Evolutionary conservation across 2,888 invertebrate genomes (phyloP).

Genomic region (Leptopilina syphax): DNA sequence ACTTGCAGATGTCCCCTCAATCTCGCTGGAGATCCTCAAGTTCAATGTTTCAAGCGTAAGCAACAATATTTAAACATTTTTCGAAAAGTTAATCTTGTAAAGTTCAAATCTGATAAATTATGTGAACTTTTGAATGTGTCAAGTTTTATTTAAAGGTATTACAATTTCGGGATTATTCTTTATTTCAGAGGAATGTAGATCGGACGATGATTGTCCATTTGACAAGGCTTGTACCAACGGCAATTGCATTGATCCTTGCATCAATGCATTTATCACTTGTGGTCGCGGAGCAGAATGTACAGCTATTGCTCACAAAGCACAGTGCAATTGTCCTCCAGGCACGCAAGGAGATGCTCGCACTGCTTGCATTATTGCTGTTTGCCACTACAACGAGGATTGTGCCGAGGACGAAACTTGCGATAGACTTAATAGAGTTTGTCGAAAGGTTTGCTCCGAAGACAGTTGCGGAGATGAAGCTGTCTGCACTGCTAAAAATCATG

Average conservation of each 20-base stretch:
- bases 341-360: constrained; percentile 90
- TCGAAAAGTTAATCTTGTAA: not conserved
- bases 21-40: constrained; percentile 92
- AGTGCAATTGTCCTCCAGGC: constrained; percentile 90
- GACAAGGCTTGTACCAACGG: constrained; percentile 88
- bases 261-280: constrained; percentile 82
- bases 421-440: constrained; percentile 88
- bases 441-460: constrained; percentile 89
- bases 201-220: constrained; percentile 89
- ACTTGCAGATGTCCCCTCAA: constrained; percentile 90
- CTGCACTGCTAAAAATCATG: constrained; percentile 87
- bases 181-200: constrained; percentile 86
- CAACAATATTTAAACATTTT: constrained; percentile 50
- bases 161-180: not conserved
- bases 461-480: constrained; percentile 88
- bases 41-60: constrained; percentile 92
- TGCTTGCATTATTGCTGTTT: constrained; percentile 89
- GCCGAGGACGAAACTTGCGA: constrained; percentile 91
- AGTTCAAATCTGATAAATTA: too few species aligned
- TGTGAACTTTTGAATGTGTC: too few species aligned
- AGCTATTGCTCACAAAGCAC: constrained; percentile 86
- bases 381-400: constrained; percentile 94
- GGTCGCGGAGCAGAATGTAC: constrained; percentile 89
- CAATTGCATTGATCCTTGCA: constrained; percentile 89
- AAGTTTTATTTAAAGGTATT: too few species aligned